A percentile compares a stretch with the other conserved stretches of the same genome.
These are phyloP conservation scores for Martes martes DNA, from an alignment of 2,113 vertebrate species.

Conservation along the genomic window DNA sequence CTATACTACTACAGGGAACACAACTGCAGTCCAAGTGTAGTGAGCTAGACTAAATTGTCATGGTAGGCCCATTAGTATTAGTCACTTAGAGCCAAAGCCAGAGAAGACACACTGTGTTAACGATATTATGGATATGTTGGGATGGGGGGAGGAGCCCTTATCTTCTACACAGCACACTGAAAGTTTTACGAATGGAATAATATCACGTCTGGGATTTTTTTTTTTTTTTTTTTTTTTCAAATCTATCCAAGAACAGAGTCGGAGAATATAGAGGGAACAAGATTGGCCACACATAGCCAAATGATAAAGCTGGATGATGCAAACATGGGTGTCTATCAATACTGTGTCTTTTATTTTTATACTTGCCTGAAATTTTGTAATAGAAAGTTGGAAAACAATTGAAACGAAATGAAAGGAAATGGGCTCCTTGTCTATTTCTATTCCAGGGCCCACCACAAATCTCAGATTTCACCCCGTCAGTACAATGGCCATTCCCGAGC, in stretches of 20 bases:
- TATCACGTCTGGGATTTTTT: not conserved
- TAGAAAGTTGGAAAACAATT: not conserved
- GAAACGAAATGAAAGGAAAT: not conserved
- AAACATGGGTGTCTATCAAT: not conserved
- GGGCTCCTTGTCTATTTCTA: not conserved
- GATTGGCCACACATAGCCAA: not conserved
- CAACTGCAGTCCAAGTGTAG: not conserved
- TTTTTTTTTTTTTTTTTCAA: slow-evolving; percentile 6
- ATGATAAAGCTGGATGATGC: not conserved
- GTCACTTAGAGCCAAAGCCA: not conserved
- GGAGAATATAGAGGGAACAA: not conserved
- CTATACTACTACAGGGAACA: not conserved
- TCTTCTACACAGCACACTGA: not conserved
- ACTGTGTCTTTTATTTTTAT: not conserved
- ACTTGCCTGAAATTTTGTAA: not conserved
- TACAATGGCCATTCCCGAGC: not conserved
- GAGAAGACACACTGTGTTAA: not conserved
- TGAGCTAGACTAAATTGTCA: not conserved
- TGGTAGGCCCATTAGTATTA: not conserved
- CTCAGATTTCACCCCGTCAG: not conserved
- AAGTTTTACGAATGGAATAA: not conserved
- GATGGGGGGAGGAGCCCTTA: not conserved
- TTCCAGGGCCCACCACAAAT: not conserved
- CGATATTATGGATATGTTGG: not conserved
- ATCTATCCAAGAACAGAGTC: not conserved